Evolutionary conservation across 2,113 vertebrate genomes (phyloP).

Genomic region (Rissa tridactyla): DNA sequence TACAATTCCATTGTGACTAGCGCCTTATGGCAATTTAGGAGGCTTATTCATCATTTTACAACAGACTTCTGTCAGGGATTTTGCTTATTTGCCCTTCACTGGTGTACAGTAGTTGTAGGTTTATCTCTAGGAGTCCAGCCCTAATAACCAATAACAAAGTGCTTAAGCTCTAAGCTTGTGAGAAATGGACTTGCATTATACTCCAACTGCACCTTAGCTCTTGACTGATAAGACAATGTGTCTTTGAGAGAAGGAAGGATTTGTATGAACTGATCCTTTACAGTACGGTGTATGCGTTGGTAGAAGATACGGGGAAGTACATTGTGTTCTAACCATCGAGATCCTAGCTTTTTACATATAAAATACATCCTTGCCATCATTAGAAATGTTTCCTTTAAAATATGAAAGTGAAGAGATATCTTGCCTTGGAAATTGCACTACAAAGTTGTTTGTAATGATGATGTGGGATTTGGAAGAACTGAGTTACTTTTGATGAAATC

Average conservation of each 20-base stretch:
- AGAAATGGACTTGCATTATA: conserved; percentile 58
- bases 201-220: conserved; percentile 61
- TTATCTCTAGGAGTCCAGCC: conserved; percentile 71
- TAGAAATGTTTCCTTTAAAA: conserved; percentile 43
- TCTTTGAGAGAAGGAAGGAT: conserved; percentile 57
- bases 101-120: conserved; percentile 62
- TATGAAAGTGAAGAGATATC: conserved; percentile 27
- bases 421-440: conserved; percentile 55
- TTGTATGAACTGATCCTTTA: conserved; percentile 43
- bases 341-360: not conserved
- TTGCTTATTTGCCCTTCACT: conserved; percentile 79
- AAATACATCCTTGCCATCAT: not conserved
- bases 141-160: conserved; percentile 69
- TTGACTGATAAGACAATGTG: conserved; percentile 63
- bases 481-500: conserved; percentile 66
- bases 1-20: conserved; percentile 79
- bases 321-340: not conserved
- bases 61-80: conserved; percentile 74
- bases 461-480: conserved; percentile 42
- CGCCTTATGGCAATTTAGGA: conserved; percentile 75
- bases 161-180: conserved; percentile 69
- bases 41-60: conserved; percentile 85
- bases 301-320: not conserved
- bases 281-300: not conserved
- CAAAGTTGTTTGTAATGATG: conserved; percentile 30